Percentiles rank a stretch among this genome's conserved stretches.
phyloP scores from a whole-genome alignment of 2,888 invertebrate genomes.

The Drosophila bunnanda region DNA sequence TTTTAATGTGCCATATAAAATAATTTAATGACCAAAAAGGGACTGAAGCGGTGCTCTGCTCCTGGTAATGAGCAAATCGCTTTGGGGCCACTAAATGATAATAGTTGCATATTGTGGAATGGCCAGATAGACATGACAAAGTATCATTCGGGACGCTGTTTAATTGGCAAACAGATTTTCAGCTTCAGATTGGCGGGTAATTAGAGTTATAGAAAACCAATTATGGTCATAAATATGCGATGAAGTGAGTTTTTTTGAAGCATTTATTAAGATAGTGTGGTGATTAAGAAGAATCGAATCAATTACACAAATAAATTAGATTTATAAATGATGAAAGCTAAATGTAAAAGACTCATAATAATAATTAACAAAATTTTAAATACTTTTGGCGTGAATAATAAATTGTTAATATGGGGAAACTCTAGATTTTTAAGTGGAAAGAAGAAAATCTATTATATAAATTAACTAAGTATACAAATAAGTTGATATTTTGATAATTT shows the following conservation, averaged over 20 bases:
- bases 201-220: slow-evolving; percentile 8
- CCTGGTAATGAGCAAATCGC: slow-evolving; percentile 67
- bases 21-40: slow-evolving; percentile 65
- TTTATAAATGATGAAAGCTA: not conserved
- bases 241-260: not conserved
- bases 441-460: too few relatives aligned
- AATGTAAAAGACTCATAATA: not conserved
- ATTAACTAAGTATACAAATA: too few relatives aligned
- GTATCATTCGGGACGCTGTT: slow-evolving; percentile 24
- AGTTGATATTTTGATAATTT: too few relatives aligned
- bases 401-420: too few relatives aligned
- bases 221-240: slow-evolving; percentile 1
- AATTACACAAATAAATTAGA: not conserved
- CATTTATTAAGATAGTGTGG: not conserved
- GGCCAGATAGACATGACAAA: slow-evolving; percentile 43
- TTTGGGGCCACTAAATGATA: slow-evolving; percentile 58
- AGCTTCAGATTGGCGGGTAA: slow-evolving; percentile 5
- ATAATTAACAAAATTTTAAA: too few relatives aligned
- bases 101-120: slow-evolving; percentile 56
- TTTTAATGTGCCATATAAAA: slow-evolving; percentile 76
- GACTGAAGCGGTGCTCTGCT: slow-evolving; percentile 4
- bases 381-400: too few relatives aligned
- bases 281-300: not conserved
- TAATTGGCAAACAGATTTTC: slow-evolving; percentile 24
- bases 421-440: too few relatives aligned